phyloP scores from a whole-genome alignment of 2,113 vertebrate species.

The Vidua macroura region DNA sequence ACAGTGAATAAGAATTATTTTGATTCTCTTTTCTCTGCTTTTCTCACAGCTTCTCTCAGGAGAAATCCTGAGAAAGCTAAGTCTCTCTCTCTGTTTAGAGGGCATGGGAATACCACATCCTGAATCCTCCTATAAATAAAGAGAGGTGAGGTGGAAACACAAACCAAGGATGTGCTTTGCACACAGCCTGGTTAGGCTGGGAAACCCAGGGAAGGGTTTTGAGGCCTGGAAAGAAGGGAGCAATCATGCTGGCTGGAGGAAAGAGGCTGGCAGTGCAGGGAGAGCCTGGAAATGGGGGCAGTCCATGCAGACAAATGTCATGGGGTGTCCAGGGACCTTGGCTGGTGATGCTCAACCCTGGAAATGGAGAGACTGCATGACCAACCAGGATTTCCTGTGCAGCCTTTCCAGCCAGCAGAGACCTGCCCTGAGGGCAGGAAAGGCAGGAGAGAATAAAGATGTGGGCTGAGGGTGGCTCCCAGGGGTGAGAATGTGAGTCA shows the following conservation, averaged over 20 bases:
- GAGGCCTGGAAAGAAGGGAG: background rate
- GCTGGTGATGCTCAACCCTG: background rate
- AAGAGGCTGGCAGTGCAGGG: background rate
- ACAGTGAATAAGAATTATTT: no score
- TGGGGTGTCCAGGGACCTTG: background rate
- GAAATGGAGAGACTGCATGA: background rate
- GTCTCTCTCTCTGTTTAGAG: no score
- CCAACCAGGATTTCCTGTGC: background rate
- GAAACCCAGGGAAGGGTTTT: background rate
- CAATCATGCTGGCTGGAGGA: background rate
- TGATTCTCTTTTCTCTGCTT: no score
- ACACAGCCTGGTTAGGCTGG: background rate
- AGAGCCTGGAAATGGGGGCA: background rate
- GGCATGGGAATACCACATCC: no score
- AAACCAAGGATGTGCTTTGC: background rate
- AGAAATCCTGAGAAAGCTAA: no score
- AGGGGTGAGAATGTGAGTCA: background rate
- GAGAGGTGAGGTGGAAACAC: background rate
- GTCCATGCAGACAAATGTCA: fast-evolving
- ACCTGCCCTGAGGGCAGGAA: background rate
- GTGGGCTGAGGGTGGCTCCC: background rate
- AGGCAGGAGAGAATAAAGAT: background rate
- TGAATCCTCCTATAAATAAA: background rate
- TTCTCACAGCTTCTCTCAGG: no score
- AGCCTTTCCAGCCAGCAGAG: background rate